Evolutionary conservation across 2,888 invertebrate genomes (phyloP), one percentile per base, ranked within the genome.

Genomic region (Mongoloraphidia duomilia): DNA sequence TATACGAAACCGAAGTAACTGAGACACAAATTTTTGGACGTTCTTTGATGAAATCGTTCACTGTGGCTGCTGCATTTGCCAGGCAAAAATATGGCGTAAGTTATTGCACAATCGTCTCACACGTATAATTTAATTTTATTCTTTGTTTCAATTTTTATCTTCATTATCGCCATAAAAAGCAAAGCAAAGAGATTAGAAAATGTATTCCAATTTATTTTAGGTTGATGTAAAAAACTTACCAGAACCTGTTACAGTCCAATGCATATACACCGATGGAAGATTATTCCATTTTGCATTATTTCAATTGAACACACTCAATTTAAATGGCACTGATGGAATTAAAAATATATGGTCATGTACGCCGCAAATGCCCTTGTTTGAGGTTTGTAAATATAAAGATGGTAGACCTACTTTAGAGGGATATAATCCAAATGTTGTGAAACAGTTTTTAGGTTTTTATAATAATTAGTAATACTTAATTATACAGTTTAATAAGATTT

Each of bases 321-420:
- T 88, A 3, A 68, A 71, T 54, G 73, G 75, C 1, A 63, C 59
- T 11, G 71, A 74, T 26, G 76, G 76, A 33, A 64, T 72, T 1
- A 86, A 81, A 62, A 95, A 95, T 67, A 74, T 84, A 55, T 88
- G 85, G 77, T 94, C 87, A 76, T 76, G 78, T 59, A 74, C 75
- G 44, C 75, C 80, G 14, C 66, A 72, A 54, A 66, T 83, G 46
- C 68, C 77, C 54, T 62, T 91, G 14, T 90, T 82, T 58, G 71
- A 76, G 42, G 70, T 72, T 47, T 81, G 84, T 59, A 64, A 71
- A 51, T 84, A 84, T 63, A 70, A 76, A 51, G 60, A 71, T 44
- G 84, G 84, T 37, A 72, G 69, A 60, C 82, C 90, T 40, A 65
- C 70, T 14, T 65, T 89, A 50, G 74, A 77, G 52, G 83, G 82